Evolutionary conservation across 2,797 vertebrate genomes (phyloP).

Genomic region (Acridotheres tristis): DNA sequence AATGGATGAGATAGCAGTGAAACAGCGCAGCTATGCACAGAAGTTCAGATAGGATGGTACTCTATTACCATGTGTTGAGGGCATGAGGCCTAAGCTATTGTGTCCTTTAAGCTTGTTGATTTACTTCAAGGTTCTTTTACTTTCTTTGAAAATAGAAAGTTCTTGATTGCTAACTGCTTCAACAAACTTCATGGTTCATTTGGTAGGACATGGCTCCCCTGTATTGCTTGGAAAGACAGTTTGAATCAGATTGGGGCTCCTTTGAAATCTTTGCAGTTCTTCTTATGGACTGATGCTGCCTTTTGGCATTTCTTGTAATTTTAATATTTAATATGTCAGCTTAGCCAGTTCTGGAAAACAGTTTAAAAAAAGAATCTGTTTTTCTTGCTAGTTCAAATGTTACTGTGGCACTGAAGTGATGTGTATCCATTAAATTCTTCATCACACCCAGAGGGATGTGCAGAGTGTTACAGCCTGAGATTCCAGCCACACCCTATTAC

Average conservation of each 20-base stretch:
- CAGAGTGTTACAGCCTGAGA: not conserved
- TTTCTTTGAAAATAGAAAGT: not conserved
- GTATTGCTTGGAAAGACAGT: not conserved
- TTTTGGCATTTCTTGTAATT: not conserved
- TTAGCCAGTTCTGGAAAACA: not conserved
- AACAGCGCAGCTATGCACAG: not conserved
- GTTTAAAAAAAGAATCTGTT: not conserved
- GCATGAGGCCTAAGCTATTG: not conserved
- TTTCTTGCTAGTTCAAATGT: not conserved
- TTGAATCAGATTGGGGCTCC: not conserved
- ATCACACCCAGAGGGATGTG: not conserved
- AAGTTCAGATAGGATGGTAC: not conserved
- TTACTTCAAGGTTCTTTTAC: not conserved
- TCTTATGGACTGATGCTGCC: not conserved
- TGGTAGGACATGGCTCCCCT: not conserved
- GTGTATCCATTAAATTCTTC: not conserved
- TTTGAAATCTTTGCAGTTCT: not conserved
- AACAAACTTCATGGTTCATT: not conserved
- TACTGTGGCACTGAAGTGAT: not conserved
- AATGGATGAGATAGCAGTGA: not conserved
- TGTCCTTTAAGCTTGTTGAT: not conserved
- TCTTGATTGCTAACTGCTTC: not conserved
- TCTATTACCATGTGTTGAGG: not conserved
- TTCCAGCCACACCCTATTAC: not conserved
- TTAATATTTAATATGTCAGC: not conserved